phyloP scores from a whole-genome alignment of 2,888 invertebrate genomes.

The Drosophila limbata region DNA sequence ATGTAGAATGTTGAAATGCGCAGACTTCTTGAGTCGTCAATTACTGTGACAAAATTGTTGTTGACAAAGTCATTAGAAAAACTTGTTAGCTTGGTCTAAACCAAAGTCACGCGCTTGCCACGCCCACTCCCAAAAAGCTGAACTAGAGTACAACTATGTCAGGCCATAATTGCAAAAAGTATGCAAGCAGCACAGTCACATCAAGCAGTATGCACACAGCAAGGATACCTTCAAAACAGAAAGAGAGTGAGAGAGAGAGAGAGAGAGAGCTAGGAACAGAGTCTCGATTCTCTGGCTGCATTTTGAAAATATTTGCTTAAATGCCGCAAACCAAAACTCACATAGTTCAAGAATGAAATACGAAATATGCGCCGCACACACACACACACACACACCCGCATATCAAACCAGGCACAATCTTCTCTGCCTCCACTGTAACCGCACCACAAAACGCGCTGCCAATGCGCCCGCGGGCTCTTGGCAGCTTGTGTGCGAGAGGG shows the following conservation, averaged over 20 bases:
- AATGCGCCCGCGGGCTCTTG: conserved; percentile 70
- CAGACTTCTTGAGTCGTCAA: conserved; percentile 25
- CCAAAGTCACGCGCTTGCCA: conserved; percentile 66
- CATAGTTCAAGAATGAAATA: conserved; percentile 75
- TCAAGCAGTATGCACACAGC: conserved; percentile 6
- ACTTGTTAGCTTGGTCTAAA: conserved; percentile 51
- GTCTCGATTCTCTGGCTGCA: conserved; percentile 47
- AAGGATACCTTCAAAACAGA: conserved; percentile 23
- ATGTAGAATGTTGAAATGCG: background rate
- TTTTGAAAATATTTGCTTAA: conserved; percentile 77
- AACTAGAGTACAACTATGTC: background rate
- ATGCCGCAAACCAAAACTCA: conserved; percentile 79
- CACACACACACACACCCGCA: conserved; percentile 22
- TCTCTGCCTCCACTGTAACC: conserved; percentile 28
- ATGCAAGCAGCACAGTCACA: conserved; percentile 19
- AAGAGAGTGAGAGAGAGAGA: no score
- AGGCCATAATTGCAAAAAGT: conserved; percentile 62
- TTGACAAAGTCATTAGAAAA: conserved; percentile 66
- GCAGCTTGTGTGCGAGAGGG: conserved; percentile 44
- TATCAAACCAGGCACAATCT: conserved; percentile 5
- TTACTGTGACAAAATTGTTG: conserved; percentile 40
- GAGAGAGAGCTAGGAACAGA: conserved; percentile 5
- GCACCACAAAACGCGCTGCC: conserved; percentile 73
- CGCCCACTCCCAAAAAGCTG: conserved; percentile 26
- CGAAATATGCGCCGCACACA: conserved; percentile 55